phyloP scores from a whole-genome alignment of 2,113 vertebrate species.

The Centropus bengalensis region DNA sequence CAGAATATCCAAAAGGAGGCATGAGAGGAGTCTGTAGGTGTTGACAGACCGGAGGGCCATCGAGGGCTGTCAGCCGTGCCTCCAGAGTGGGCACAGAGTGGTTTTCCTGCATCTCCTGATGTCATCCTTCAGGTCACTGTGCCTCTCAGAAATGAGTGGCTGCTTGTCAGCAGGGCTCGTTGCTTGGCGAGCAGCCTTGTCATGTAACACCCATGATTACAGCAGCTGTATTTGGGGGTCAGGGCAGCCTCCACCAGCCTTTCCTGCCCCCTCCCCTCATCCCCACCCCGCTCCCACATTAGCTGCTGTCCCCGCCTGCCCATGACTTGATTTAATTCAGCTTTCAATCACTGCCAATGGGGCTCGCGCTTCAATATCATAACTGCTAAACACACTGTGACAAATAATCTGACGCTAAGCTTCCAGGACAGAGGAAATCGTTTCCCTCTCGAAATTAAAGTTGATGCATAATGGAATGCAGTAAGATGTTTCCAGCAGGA shows the following conservation, averaged over 20 bases:
- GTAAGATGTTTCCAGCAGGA: constrained; percentile 56
- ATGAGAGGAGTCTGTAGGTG: not conserved
- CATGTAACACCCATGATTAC: rapidly evolving
- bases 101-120: not conserved
- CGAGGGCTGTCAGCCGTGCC: rapidly evolving
- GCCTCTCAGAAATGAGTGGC: rapidly evolving
- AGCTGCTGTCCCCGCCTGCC: not conserved
- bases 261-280: not conserved
- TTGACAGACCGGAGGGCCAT: not conserved
- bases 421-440: constrained; percentile 61
- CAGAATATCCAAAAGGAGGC: too few species aligned
- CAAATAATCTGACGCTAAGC: constrained; percentile 40
- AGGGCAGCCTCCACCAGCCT: not conserved
- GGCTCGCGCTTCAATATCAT: not conserved
- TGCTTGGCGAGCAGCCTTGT: not conserved
- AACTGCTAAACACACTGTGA: constrained; percentile 30
- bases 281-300: rapidly evolving
- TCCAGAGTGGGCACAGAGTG: not conserved
- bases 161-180: not conserved
- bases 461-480: constrained; percentile 65
- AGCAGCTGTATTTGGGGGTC: rapidly evolving
- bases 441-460: constrained; percentile 53
- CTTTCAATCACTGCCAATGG: not conserved
- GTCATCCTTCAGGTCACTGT: rapidly evolving
- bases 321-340: not conserved